Evolutionary conservation across 2,888 invertebrate species (phyloP), one percentile per base, ranked within the genome.

Genomic region (Habroteleia sp.): DNA sequence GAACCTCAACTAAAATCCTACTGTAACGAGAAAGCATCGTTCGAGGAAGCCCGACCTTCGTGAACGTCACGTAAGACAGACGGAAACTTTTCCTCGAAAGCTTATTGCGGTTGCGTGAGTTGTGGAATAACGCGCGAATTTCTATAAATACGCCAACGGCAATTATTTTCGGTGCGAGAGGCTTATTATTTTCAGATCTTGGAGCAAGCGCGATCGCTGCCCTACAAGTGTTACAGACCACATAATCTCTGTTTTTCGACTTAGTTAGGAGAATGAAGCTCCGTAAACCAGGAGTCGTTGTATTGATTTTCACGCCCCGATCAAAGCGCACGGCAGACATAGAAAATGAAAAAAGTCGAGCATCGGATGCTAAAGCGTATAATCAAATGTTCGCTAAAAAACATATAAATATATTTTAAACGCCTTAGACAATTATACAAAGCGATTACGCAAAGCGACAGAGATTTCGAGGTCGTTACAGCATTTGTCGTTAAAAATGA

Each of bases 401-500:
- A 7, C 7, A 25, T 7, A 7, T 7, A 25, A 5, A 25, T 25
- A 25, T 7, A 25, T 25, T 25, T 25, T 25, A 3, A 7, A 7
- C 25, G 25, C 25, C 7, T 1, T 7, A 7, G 31, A 7, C 7
- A 25, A 25, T 25, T 25, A 7, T 25, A 20, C 20, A 7, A 25
- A 3, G 27, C 63, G 76, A 75, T 76, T 48, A 54, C 58, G 87
- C 89, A 74, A 77, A 44, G 62, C 75, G 73, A 75, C 88, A 87
- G 85, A 88, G 86, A 89, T 88, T 81, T 83, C 83, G 82, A 90
- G 91, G 91, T 91, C 91, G 82, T 29, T 79, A 79, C 77, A 74
- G 54, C 82, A 37, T 80, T 81, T 81, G 76, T 74, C 75, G 77
- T 68, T 69, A 77, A 77, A 81, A 80, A 81, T 79, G 77, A 68